Base-by-base conservation (phyloP, 2,888 invertebrate genomes). In the Drosophila parthenogenetica region DNA sequence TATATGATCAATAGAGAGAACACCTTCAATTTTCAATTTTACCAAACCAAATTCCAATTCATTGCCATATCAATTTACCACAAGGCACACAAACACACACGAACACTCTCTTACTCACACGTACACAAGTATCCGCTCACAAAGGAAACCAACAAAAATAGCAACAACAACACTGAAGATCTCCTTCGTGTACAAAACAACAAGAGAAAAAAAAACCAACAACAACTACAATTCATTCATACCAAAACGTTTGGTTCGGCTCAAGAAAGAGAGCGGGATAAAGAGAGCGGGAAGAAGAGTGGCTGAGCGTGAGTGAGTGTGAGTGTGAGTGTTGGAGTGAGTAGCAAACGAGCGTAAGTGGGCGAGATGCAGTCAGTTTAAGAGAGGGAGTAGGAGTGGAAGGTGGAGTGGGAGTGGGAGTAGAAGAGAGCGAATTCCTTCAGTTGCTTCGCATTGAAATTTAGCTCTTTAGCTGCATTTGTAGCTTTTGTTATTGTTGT, bases 1-100 rank as follows among this genome's bases (percentile, higher is more conserved):
- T 64, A 57, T 62, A 35, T 59, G 68, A 77, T 81, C 66, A 81
- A 70, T 68, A 29, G 63, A 35, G 65, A 49, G 66, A 64, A 51
- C 62, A 64, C 67, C 73, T 75, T 37, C 51, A 14, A 35, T 55
- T 62, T 61, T 37, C 32, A 42, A 51, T 57, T 71, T 57, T 39
- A 11, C 35, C 50, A 46, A 46, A 49, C 29, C 42, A 62, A 76
- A 65, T 69, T 75, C 64, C 61, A 61, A 86, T 77, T 65, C 84
- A 84, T 87, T 61, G 64, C 64, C 73, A 65, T 89, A 81, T 89
- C 81, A 89, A 77, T 87, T 87, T 81, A 77, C 89, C 81, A 65
- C 42, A 76, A 60, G 19, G 2, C 19, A 45, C 22, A 45, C 42
- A 46, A 11, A 11, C 35, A 35, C 11, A 35, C 11, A 13, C 13